A percentile compares a stretch with the other conserved stretches of the same genome.
phyloP scores from a whole-genome alignment of 2,797 vertebrate genomes.

The Epinephelus awoara region DNA sequence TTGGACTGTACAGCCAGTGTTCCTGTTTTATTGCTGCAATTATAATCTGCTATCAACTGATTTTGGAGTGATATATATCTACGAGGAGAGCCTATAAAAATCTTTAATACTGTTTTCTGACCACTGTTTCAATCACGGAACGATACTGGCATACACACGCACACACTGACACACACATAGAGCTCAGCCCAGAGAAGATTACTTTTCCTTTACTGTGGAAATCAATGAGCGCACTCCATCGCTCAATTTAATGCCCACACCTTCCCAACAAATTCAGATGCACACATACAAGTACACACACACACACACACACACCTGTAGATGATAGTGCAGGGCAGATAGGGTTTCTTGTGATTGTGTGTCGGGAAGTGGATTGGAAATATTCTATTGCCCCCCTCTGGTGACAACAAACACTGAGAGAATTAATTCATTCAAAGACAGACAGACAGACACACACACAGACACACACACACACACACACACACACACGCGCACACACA shows the following conservation, averaged over 20 bases:
- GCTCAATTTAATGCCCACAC: conserved; percentile 77
- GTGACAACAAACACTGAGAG: conserved; percentile 45
- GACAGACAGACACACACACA: background rate
- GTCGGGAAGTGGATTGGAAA: conserved; percentile 44
- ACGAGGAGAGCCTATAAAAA: conserved; percentile 54
- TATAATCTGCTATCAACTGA: conserved; percentile 60
- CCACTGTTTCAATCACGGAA: conserved; percentile 69
- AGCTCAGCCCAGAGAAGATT: conserved; percentile 72
- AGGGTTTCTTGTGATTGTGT: conserved; percentile 28
- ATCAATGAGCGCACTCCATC: conserved; percentile 80
- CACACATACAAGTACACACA: conserved; percentile 17
- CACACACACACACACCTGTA: conserved; percentile 37
- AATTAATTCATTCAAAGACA: conserved; percentile 7
- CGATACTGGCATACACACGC: conserved; percentile 6
- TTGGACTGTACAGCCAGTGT: conserved; percentile 20
- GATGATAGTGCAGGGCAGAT: conserved; percentile 33
- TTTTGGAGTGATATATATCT: conserved; percentile 69
- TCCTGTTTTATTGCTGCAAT: conserved; percentile 59
- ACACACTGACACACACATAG: conserved; percentile 13
- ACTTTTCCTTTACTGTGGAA: conserved; percentile 82
- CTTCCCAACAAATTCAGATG: conserved; percentile 53
- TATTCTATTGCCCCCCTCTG: conserved; percentile 64
- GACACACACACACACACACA: no score
- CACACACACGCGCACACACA: background rate
- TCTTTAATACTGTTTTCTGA: conserved; percentile 66